Evolutionary conservation across 2,113 vertebrate genomes (phyloP).

Genomic region (Anser cygnoides): DNA sequence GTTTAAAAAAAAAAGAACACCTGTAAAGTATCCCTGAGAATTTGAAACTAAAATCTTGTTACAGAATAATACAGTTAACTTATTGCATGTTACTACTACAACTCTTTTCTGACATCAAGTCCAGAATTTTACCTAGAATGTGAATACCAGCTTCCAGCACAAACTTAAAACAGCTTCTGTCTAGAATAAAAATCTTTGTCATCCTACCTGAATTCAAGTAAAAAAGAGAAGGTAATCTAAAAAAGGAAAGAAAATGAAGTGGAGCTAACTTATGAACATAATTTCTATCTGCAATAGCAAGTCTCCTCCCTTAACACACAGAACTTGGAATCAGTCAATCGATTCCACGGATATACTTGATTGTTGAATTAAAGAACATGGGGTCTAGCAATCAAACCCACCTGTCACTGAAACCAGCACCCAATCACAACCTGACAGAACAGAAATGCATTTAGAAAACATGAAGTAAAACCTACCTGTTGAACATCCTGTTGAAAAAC

Average conservation of each 20-base stretch:
- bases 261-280: background rate
- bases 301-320: background rate
- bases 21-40: background rate
- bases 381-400: background rate
- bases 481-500: slow-evolving; percentile 98
- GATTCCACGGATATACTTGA: background rate
- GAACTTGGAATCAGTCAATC: background rate
- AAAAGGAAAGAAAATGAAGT: background rate
- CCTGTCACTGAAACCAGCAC: background rate
- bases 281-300: background rate
- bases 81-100: background rate
- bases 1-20: background rate
- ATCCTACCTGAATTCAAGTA: background rate
- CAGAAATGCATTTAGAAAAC: background rate
- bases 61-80: background rate
- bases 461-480: slow-evolving; percentile 79
- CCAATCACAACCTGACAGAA: background rate
- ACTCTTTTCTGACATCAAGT: background rate
- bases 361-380: fast-evolving
- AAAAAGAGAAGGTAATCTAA: background rate
- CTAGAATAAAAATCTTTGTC: background rate
- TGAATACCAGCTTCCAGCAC: background rate
- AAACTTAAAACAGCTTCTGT: background rate
- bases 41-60: background rate
- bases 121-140: background rate